Percentiles rank a stretch among this genome's conserved stretches.
phyloP scores from a whole-genome alignment of 2,888 invertebrate genomes.

The Caenorhabditis virilis region DNA sequence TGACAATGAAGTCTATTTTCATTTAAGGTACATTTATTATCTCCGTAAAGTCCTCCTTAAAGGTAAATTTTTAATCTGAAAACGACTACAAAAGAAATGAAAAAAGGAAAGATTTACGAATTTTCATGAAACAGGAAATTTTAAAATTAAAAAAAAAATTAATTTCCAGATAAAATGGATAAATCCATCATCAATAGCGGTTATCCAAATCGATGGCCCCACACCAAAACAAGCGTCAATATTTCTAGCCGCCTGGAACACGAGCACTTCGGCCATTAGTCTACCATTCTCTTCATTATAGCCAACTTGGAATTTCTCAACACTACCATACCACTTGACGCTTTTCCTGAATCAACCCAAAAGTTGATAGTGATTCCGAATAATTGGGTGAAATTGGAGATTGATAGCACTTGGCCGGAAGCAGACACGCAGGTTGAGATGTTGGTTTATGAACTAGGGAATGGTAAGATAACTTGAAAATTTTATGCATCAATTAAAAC shows the following conservation, averaged over 20 bases:
- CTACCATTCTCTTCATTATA: too few species aligned
- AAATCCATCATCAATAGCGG: constrained; percentile 5
- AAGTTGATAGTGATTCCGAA: constrained; percentile 12
- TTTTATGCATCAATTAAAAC: too few species aligned
- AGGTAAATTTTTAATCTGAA: too few species aligned
- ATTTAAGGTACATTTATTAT: too few species aligned
- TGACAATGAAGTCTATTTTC: too few species aligned
- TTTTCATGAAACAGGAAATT: background rate
- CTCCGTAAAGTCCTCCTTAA: too few species aligned
- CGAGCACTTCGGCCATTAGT: too few species aligned
- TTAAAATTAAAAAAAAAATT: background rate
- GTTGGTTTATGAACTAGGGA: background rate
- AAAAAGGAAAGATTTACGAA: too few species aligned
- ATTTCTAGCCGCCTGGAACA: too few species aligned
- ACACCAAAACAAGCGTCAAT: constrained; percentile 11
- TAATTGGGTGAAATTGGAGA: constrained; percentile 3
- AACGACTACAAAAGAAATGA: too few species aligned
- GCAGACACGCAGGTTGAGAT: background rate
- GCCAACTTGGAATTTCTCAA: background rate
- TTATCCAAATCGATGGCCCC: constrained; percentile 18
- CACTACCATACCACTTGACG: background rate
- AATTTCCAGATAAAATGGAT: constrained; percentile 26
- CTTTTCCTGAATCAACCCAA: background rate
- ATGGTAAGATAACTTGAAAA: too few species aligned
- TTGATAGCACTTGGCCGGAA: constrained; percentile 24